A percentile compares a stretch with the other conserved stretches of the same genome.
These are phyloP conservation scores for Cerastoderma edule DNA, from an alignment of 2,888 invertebrate genomes.

Conservation along the genomic window DNA sequence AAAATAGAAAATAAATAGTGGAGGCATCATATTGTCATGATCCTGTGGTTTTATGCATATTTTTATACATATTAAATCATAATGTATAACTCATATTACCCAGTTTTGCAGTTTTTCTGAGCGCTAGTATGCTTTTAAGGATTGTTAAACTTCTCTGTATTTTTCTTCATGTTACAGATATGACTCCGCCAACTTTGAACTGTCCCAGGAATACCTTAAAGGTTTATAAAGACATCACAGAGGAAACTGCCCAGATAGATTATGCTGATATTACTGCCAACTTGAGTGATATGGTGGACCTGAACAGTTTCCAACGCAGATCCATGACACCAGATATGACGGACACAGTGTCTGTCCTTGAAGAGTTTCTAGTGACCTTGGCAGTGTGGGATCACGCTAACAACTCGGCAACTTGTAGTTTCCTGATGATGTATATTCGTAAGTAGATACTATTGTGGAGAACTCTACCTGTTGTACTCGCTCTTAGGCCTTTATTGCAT, in stretches of 20 bases:
- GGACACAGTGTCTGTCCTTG: slow-evolving; percentile 31
- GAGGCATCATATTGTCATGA: no score
- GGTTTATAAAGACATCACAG: slow-evolving; percentile 20
- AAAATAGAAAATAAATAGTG: no score
- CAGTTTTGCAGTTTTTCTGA: no score
- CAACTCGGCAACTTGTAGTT: slow-evolving; percentile 66
- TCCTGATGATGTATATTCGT: slow-evolving; percentile 66
- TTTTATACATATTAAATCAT: no score
- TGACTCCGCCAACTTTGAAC: slow-evolving; percentile 62
- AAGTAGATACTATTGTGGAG: slow-evolving; percentile 41
- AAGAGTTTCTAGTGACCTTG: slow-evolving; percentile 57
- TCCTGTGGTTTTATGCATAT: no score
- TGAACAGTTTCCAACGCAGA: background rate
- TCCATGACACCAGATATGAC: background rate
- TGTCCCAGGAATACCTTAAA: slow-evolving; percentile 61
- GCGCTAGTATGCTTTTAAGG: no score
- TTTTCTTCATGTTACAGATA: slow-evolving; percentile 56
- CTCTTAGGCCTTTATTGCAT: no score
- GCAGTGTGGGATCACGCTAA: slow-evolving; percentile 61
- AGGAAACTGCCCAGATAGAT: slow-evolving; percentile 20
- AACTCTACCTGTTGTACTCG: background rate
- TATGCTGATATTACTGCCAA: slow-evolving; percentile 5
- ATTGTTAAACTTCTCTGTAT: no score
- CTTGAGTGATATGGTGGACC: background rate
- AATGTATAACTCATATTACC: no score